Base-by-base conservation (phyloP, 1,140 invertebrate species). In the Charaxes varanes region DNA sequence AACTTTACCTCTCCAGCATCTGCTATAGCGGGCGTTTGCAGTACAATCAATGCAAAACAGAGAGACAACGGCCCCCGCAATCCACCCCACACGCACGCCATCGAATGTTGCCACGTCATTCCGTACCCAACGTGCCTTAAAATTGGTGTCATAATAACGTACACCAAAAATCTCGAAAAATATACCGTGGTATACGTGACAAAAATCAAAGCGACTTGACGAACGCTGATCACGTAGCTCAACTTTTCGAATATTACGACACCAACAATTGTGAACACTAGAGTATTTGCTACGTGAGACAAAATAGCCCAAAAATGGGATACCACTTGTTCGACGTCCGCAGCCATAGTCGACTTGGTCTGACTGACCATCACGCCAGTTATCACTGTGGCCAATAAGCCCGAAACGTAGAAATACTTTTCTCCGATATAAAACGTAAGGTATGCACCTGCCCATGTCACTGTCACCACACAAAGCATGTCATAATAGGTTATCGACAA, bases 391-490 rank as follows among this genome's bases (percentile, higher is more conserved):
- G 50, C 71, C 11, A 82, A 24, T 13, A 82, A 53, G 6, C 78
- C 78, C 1, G 78, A 82, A 0, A 82, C 69, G 14, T 82, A 82
- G 6, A 82, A 53, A 30, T 64, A 76, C 37, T 78, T 79, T 37
- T 82, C 78, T 0, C 78, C 78, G 2, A 82, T 57, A n/a, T 79
- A 82, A 41, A 66, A 82, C 3, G 74, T 76, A 4, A 82, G 24
- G 38, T 70, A 82, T 0, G 74, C 66, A 0, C 72, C 62, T 2
- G 72, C 54, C 8, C 76, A 32, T 0, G 78, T 79, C 0, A 82
- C 47, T 1, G 61, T 64, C 3, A 76, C 64, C 0, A 59, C 65
- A 19, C 78, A 76, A 4, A 78, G 31, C 1, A 70, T n/a, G 26
- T 82, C 77, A 33, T 73, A 59, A 40, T 82, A 82, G 0, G 69